Percentiles rank a stretch among this genome's conserved stretches.
Evolutionary conservation across 2,797 vertebrate species (phyloP).

Genomic region (Chaetodon trifasciatus): DNA sequence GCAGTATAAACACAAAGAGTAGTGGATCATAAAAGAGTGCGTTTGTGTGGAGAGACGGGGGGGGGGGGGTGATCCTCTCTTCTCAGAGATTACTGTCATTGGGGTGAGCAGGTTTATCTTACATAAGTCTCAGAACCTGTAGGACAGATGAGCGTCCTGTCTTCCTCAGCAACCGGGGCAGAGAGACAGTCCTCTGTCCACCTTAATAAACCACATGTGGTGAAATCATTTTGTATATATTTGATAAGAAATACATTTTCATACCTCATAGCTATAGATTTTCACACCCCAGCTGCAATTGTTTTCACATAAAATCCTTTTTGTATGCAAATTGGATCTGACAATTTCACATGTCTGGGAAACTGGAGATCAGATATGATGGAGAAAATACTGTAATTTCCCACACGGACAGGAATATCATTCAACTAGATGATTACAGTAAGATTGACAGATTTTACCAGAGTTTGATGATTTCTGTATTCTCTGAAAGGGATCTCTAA

Average conservation of each 20-base stretch:
- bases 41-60: constrained; percentile 45
- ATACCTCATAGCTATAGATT: not conserved
- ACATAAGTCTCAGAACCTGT: constrained; percentile 63
- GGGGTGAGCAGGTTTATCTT: constrained; percentile 82
- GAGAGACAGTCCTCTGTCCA: constrained; percentile 18
- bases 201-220: constrained; percentile 13
- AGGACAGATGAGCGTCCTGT: constrained; percentile 73
- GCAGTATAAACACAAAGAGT: constrained; percentile 17
- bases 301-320: constrained; percentile 9
- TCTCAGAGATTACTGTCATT: constrained; percentile 83
- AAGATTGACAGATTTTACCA: not conserved
- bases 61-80: constrained; percentile 76
- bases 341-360: not conserved
- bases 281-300: not conserved
- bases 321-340: constrained; percentile 25
- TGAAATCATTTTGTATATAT: constrained; percentile 18
- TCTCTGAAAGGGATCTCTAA: not conserved
- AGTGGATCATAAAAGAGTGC: constrained; percentile 24
- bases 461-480: not conserved
- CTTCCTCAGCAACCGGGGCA: constrained; percentile 24
- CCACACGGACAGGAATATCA: constrained; percentile 4
- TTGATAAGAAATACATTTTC: not conserved
- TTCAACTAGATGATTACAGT: not conserved
- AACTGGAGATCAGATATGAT: constrained; percentile 8
- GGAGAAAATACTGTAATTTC: constrained; percentile 23